Base-by-base conservation (phyloP, 2,888 invertebrate genomes). In the Disparrhopalites patrizii region DNA sequence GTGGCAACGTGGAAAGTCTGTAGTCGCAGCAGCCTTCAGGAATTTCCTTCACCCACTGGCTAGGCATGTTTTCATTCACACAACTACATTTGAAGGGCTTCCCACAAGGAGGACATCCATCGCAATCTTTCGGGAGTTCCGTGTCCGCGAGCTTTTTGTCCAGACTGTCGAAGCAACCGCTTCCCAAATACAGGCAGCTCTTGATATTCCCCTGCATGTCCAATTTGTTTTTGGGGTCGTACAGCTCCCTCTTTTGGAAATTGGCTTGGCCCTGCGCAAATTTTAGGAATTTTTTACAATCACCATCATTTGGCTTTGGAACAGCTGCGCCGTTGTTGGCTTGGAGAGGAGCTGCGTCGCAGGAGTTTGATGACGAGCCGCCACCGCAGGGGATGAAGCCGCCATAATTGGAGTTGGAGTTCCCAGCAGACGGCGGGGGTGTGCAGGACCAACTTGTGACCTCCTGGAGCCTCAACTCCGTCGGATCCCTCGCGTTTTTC, bases 121-220 rank as follows among this genome's bases (percentile, higher is more conserved):
- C n/a, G n/a, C n/a, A n/a, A n/a, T n/a, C n/a, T n/a, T n/a, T n/a
- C n/a, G n/a, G n/a, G n/a, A n/a, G n/a, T n/a, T 43, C n/a, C 43
- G 15, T 43, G 7, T 43, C 20, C n/a, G 43, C 8, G 8, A 43
- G n/a, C n/a, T n/a, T n/a, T 15, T 43, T 20, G n/a, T 43, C 43
- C 15, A 43, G 20, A 15, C n/a, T 15, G 5, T 43, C 43, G 43
- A 43, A 43, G 43, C 43, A 43, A 43, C 8, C n/a, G n/a, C 8
- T 43, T 5, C 43, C 43, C n/a, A 43, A 43, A 43, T 43, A 43
- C 43, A 43, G 15, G n/a, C 43, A 43, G 43, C 43, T 43, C n/a
- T 43, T 43, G 20, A 43, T 43, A 20, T 43, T 43, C n/a, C 20
- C 43, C 8, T 20, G 43, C 5, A 20, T 20, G 8, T 43, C 4